Conservation (phyloP, 2,888 invertebrate genomes). For the Erebia ligea region DNA sequence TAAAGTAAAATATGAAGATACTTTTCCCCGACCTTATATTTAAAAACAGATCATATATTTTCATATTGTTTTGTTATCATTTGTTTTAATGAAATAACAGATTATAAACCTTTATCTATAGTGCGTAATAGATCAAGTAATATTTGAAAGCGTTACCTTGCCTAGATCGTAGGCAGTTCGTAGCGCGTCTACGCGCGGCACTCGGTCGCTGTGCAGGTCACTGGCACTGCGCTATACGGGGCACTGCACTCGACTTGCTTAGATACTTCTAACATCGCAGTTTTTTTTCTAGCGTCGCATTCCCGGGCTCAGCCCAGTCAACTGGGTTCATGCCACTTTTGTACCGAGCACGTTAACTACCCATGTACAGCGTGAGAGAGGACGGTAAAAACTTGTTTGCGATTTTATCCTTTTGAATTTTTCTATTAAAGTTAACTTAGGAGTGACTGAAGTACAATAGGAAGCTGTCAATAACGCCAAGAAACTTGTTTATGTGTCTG, state of each 20-base stretch:
- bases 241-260: constrained; percentile 79
- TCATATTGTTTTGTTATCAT: too few relatives aligned
- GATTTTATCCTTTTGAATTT: constrained; percentile 20
- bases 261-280: constrained; percentile 79
- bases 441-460: background rate
- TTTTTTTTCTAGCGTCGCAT: constrained; percentile 79
- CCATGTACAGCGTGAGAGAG: constrained; percentile 37
- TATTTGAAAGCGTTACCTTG: background rate
- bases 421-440: constrained; percentile 13
- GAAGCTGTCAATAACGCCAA: background rate
- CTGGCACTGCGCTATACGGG: constrained; percentile 67
- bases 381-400: constrained; percentile 33
- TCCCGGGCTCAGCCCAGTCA: constrained; percentile 58
- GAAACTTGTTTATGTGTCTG: background rate
- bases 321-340: constrained; percentile 54
- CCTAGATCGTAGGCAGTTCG: constrained; percentile 59
- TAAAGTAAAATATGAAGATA: too few relatives aligned
- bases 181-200: constrained; percentile 65
- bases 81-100: too few relatives aligned
- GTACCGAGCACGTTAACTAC: constrained; percentile 42
- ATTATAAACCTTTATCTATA: too few relatives aligned
- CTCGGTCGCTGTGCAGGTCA: constrained; percentile 64
- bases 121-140: background rate
- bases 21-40: too few relatives aligned
- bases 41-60: too few relatives aligned